Conservation (phyloP, 2,113 vertebrate genomes). For the Capricornis sumatraensis region DNA sequence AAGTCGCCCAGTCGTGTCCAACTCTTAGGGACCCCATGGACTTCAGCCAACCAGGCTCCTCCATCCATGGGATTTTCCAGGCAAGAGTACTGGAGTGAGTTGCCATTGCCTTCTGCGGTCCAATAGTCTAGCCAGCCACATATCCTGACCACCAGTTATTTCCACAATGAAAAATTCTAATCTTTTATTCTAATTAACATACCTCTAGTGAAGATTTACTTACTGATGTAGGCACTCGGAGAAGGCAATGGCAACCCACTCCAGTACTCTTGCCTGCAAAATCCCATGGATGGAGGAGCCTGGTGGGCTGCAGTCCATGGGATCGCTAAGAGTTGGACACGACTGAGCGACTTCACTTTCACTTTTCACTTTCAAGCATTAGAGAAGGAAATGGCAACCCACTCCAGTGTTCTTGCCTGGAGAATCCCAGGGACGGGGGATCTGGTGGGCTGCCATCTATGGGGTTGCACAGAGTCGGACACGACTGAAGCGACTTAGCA, state of each 20-base stretch:
- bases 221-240: not conserved
- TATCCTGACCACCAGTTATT: not conserved
- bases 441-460: not conserved
- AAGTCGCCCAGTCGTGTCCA: too few relatives aligned
- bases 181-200: slow-evolving; percentile 12
- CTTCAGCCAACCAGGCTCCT: too few relatives aligned
- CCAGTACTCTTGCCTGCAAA: not conserved
- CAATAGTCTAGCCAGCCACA: not conserved
- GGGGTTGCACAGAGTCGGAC: not conserved
- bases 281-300: not conserved
- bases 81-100: too few relatives aligned
- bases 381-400: not conserved
- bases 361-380: not conserved
- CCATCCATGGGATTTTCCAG: too few relatives aligned
- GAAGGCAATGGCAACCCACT: not conserved
- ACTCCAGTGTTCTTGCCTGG: not conserved
- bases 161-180: slow-evolving; percentile 21
- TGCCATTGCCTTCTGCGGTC: too few relatives aligned
- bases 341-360: not conserved
- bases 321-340: not conserved
- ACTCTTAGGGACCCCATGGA: too few relatives aligned
- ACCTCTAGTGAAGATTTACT: not conserved
- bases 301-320: not conserved
- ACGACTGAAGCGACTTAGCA: not conserved
- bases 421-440: not conserved